phyloP scores from a whole-genome alignment of 2,888 invertebrate genomes.

The Latheticus oryzae region DNA sequence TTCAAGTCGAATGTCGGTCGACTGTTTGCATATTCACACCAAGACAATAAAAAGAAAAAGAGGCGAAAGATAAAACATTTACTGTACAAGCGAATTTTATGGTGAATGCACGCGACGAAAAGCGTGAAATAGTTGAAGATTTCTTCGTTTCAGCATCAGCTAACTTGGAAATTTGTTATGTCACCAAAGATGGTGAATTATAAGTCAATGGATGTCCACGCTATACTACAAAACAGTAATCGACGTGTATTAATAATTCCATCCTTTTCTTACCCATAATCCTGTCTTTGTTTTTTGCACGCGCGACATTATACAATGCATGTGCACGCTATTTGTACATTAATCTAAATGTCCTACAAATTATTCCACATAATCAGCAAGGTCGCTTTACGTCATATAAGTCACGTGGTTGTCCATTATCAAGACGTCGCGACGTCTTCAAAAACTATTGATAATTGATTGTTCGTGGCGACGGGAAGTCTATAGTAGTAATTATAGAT shows the following conservation, averaged over 20 bases:
- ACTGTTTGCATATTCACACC: slow-evolving; percentile 18
- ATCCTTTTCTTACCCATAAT: not conserved
- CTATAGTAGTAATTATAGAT: slow-evolving; percentile 20
- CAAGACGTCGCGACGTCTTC: slow-evolving; percentile 19
- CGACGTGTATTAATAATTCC: too few relatives aligned
- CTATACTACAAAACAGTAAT: too few relatives aligned
- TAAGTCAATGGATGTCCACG: slow-evolving; percentile 28
- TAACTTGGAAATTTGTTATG: slow-evolving; percentile 1
- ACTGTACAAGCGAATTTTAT: slow-evolving; percentile 9
- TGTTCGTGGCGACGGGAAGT: slow-evolving; percentile 23
- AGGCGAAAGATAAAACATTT: slow-evolving; percentile 6
- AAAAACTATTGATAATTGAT: slow-evolving; percentile 17
- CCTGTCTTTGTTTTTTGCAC: slow-evolving; percentile 28
- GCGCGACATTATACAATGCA: slow-evolving; percentile 34
- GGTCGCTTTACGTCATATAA: slow-evolving; percentile 54
- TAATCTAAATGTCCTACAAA: slow-evolving; percentile 51
- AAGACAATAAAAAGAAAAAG: slow-evolving; percentile 25
- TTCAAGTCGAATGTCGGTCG: slow-evolving; percentile 20
- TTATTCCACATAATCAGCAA: slow-evolving; percentile 54
- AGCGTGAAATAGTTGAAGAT: not conserved
- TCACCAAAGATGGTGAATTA: slow-evolving; percentile 1
- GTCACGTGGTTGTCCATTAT: slow-evolving; percentile 44
- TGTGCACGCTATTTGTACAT: slow-evolving; percentile 47
- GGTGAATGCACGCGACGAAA: slow-evolving; percentile 4
- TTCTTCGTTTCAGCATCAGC: too few relatives aligned